phyloP scores from a whole-genome alignment of 2,888 invertebrate species.

The Chrysina gloriosa region DNA sequence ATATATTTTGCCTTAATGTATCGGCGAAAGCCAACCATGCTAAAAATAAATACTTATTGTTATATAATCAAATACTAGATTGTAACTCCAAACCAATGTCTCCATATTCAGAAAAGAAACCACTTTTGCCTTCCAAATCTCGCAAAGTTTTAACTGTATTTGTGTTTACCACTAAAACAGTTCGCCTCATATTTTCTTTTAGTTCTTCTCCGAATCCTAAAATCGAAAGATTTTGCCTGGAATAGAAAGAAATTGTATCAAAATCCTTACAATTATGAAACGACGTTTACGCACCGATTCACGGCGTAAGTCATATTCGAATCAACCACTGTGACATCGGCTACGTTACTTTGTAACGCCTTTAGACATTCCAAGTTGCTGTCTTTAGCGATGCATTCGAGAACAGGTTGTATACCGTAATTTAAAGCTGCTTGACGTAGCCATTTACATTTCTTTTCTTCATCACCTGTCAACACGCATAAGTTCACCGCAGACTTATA shows the following conservation, averaged over 20 bases:
- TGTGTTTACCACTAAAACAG: slow-evolving; percentile 69
- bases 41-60: slow-evolving; percentile 53
- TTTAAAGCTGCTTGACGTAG: slow-evolving; percentile 68
- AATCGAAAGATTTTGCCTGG: slow-evolving; percentile 69
- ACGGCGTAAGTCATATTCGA: background rate
- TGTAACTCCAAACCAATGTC: slow-evolving; percentile 69
- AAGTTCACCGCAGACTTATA: slow-evolving; percentile 66
- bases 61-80: background rate
- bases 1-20: slow-evolving; percentile 65
- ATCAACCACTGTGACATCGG: background rate
- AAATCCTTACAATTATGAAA: background rate
- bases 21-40: slow-evolving; percentile 74
- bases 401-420: slow-evolving; percentile 70
- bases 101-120: slow-evolving; percentile 76
- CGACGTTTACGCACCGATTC: background rate
- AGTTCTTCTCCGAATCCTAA: slow-evolving; percentile 72
- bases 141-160: slow-evolving; percentile 63
- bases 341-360: slow-evolving; percentile 51
- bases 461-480: slow-evolving; percentile 70
- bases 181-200: slow-evolving; percentile 65
- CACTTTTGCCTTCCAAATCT: slow-evolving; percentile 68
- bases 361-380: slow-evolving; percentile 69
- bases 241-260: slow-evolving; percentile 26
- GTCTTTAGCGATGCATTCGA: slow-evolving; percentile 67
- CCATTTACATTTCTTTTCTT: slow-evolving; percentile 73